Evolutionary conservation across 2,888 invertebrate species (phyloP), one percentile per base, ranked within the genome.

Genomic region (Scaptomyza polygonia): DNA sequence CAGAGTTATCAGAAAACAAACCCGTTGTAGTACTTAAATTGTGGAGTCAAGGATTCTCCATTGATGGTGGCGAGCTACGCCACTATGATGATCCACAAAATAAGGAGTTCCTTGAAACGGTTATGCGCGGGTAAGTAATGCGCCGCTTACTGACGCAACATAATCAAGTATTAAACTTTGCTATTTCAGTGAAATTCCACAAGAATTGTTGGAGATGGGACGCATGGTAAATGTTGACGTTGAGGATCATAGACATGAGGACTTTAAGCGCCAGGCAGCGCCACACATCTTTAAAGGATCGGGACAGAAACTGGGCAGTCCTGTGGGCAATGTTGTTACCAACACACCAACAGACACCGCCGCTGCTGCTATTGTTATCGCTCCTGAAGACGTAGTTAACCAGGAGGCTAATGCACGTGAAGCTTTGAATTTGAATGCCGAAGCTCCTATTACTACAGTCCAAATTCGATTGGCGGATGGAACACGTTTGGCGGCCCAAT

Each of bases 41-140:
- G 69, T 99, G 98, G 97, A 95, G 96, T 79, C 96, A 98, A 90
- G 99, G 99, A 0, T 99, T 99, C 92, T 97, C 97, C 45, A 94
- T 99, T 62, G 97, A 99, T 92, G 95, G 96, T 85, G 98, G 97
- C 0, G 95, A 96, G 12, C 92, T 99, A 64, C 93, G 98, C 40
- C 92, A 93, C 2, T 99, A 98, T 90, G 93, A 94, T 11, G 97
- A 98, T 91, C 96, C 97, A 0, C 94, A 94, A 9, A 98, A 97
- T 91, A 94, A 94, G 18, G 96, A 96, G 79, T 99, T 99, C 91
- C 93, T 99, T 32, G 95, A 95, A 79, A 95, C 96, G 59, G 96
- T 99, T 62, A 94, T 96, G 79, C 93, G 95, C 70, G 98, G 98
- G 95, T 97, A 92, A 92, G 93, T 92, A 36, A 11, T 6, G 9